Evolutionary conservation across 2,113 vertebrate genomes (phyloP), one percentile per base, ranked within the genome.

Genomic region (Sinocyclocheilus maitianheensis): DNA sequence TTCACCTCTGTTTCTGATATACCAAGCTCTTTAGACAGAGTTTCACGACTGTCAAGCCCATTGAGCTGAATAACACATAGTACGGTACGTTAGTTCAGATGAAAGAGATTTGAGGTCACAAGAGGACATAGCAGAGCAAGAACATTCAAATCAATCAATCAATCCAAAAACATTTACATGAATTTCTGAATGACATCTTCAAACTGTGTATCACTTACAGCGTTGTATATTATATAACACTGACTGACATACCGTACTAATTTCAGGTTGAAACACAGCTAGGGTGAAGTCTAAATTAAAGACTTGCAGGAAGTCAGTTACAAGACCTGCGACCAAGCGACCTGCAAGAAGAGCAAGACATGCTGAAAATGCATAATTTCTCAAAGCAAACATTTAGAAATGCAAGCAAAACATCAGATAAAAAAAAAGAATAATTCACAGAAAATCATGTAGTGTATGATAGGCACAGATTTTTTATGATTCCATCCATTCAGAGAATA

Each of bases 271-370:
- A 89, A 99, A 99, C 67, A 99, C 98, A 0, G 97, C 96, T 69
- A 98, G 90, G 0, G 96, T 99, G 92, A 99, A 98, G 93, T 99
- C 97, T 85, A 99, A 95, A 86, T 97, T 95, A 88, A 98, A 99
- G 89, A 97, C 96, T 11, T 96, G 97, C 60, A 99, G 96, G 90
- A 99, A 99, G 91, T 99, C 98, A 30, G 96, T 90, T 37, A 99
- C 94, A 20, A 99, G 97, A 92, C 96, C 94, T 34, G 96, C 95
- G 51, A 96, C 96, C 83, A 98, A 91, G 9, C 95, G 96, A 85
- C 98, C 97, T 99, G 91, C 22, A 84, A 34, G 5, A 65, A 53
- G n/a, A 22, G 7, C 4, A 65, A n/a, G 14, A 48, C 14, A 74
- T 3, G 26, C 22, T 5, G 18, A 48, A 6, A 88, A 85, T 34